These are phyloP conservation scores for Eupithecia centaureata DNA, from an alignment of 2,888 invertebrate genomes.

Conservation along the genomic window DNA sequence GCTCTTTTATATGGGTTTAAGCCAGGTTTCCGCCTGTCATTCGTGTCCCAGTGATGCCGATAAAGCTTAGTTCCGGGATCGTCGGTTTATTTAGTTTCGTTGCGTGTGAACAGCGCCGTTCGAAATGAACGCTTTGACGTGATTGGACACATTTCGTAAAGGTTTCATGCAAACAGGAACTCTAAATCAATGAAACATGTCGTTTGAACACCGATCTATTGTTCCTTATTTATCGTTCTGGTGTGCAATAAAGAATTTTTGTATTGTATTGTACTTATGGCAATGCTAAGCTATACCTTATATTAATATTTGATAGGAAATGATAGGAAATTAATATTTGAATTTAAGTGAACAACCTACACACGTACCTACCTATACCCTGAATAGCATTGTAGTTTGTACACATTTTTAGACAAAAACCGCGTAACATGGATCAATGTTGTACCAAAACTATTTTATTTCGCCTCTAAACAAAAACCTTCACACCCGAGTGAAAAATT, in stretches of 20 bases:
- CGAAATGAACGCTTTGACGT: not conserved
- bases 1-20: not conserved
- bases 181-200: not conserved
- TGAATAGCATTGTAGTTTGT: too few relatives aligned
- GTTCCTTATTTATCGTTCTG: too few relatives aligned
- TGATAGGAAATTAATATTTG: too few relatives aligned
- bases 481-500: not conserved
- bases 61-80: not conserved
- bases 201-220: not conserved
- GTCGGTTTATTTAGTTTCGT: not conserved
- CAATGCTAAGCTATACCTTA: too few relatives aligned
- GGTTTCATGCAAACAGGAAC: not conserved
- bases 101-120: not conserved
- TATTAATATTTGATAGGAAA: too few relatives aligned
- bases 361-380: too few relatives aligned
- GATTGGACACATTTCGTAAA: not conserved
- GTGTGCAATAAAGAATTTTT: too few relatives aligned
- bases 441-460: not conserved
- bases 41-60: not conserved
- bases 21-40: not conserved
- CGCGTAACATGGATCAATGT: not conserved
- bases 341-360: too few relatives aligned
- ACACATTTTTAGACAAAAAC: too few relatives aligned
- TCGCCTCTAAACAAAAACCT: not conserved
- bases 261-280: too few relatives aligned